phyloP scores from a whole-genome alignment of 2,113 vertebrate species.

The Actinemys pallida region DNA sequence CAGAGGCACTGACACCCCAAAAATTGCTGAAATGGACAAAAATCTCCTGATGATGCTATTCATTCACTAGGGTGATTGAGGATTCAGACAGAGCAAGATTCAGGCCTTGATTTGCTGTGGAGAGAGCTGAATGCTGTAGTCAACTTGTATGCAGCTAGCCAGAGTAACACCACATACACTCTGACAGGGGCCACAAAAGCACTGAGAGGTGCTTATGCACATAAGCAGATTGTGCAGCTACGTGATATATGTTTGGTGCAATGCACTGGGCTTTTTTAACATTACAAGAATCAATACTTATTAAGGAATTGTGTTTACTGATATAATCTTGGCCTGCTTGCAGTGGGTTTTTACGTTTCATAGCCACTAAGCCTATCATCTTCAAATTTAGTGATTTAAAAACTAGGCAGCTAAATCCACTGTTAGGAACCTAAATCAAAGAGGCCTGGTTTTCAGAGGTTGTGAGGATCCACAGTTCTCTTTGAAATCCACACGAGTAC shows the following conservation, averaged over 20 bases:
- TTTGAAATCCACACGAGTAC: not conserved
- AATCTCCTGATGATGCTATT: slow-evolving; percentile 41
- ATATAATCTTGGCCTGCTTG: not conserved
- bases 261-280: not conserved
- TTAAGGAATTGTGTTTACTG: not conserved
- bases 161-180: not conserved
- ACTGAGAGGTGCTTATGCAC: not conserved
- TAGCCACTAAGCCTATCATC: not conserved
- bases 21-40: not conserved
- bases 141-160: not conserved
- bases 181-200: not conserved
- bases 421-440: not conserved
- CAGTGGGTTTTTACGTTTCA: not conserved
- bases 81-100: not conserved
- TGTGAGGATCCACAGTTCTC: not conserved
- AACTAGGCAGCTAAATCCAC: not conserved
- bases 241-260: not conserved
- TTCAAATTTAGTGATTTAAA: not conserved
- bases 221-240: not conserved
- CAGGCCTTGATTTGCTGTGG: rapidly evolving
- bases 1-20: not conserved
- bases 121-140: rapidly evolving
- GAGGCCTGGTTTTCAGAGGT: not conserved
- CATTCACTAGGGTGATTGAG: not conserved
- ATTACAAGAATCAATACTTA: not conserved